A percentile compares a stretch with the other conserved stretches of the same genome.
Evolutionary conservation across 2,797 vertebrate genomes (phyloP).

Genomic region (Amniataba percoides): DNA sequence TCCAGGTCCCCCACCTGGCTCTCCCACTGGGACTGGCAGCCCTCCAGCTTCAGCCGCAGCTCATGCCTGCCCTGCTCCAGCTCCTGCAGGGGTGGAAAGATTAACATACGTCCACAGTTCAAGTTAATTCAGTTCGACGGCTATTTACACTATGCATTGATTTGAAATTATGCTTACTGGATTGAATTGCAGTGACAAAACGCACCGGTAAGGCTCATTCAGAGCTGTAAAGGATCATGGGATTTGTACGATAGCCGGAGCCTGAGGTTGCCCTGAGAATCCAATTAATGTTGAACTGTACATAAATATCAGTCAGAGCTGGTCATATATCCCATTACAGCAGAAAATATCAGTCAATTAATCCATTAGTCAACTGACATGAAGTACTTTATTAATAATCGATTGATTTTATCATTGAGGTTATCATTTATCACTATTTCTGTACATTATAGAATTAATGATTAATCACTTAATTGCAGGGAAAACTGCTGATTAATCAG

Average conservation of each 20-base stretch:
- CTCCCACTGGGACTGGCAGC: conserved; percentile 83
- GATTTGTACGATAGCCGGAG: conserved; percentile 3
- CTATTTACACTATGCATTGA: not conserved
- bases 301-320: not conserved
- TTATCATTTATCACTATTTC: not conserved
- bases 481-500: not conserved
- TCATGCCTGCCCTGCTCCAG: conserved; percentile 86
- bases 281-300: not conserved
- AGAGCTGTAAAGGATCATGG: conserved; percentile 18
- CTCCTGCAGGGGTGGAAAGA: conserved; percentile 65
- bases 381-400: not conserved
- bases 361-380: not conserved
- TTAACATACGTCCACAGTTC: not conserved
- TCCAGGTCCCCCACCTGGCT: conserved; percentile 87
- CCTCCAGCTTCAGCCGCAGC: conserved; percentile 83
- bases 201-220: not conserved
- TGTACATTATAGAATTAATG: not conserved
- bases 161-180: not conserved
- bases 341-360: not conserved
- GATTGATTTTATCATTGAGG: too few species aligned
- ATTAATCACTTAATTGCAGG: not conserved
- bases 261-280: not conserved
- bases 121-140: not conserved
- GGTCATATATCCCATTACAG: not conserved
- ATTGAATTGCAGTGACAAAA: not conserved